Conservation (phyloP, 1,140 invertebrate species). For the Odontomachus brunneus region DNA sequence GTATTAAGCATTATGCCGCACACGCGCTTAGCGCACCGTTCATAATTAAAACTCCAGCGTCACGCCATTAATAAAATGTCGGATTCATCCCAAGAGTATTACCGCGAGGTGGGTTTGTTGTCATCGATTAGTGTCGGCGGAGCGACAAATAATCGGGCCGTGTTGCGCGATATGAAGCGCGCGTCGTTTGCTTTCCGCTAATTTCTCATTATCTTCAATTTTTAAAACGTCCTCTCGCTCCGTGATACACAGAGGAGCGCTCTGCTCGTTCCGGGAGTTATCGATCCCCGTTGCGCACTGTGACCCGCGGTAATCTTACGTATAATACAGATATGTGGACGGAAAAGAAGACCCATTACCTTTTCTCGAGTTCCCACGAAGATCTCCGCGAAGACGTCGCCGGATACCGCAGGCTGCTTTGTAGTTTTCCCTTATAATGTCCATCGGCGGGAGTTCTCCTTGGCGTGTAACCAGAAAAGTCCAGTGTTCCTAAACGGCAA, state of each 20-base stretch:
- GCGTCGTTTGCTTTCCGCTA: background rate
- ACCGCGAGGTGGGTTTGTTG: slow-evolving; percentile 4
- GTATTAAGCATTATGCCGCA: slow-evolving; percentile 31
- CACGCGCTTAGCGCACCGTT: slow-evolving; percentile 10
- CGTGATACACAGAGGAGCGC: background rate
- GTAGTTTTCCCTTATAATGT: slow-evolving; percentile 50
- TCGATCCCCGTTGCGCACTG: background rate
- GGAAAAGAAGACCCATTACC: slow-evolving; percentile 22
- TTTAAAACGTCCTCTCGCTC: background rate
- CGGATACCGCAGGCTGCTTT: slow-evolving; percentile 40
- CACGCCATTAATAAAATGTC: slow-evolving; percentile 51
- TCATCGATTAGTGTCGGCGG: slow-evolving; percentile 44
- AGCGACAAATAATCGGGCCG: slow-evolving; percentile 46
- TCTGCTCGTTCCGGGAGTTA: background rate
- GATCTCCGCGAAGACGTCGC: background rate
- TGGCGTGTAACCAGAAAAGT: slow-evolving; percentile 37
- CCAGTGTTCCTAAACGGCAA: slow-evolving; percentile 36
- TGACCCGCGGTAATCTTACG: slow-evolving; percentile 22
- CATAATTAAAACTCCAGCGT: slow-evolving; percentile 52
- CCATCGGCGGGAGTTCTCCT: background rate
- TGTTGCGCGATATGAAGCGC: background rate
- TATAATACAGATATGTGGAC: background rate
- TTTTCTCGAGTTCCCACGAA: slow-evolving; percentile 30
- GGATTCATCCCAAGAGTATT: slow-evolving; percentile 45
- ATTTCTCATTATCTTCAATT: slow-evolving; percentile 33